These are phyloP conservation scores for Urosaurus nigricauda DNA, from an alignment of 2,797 vertebrate genomes.

Conservation along the genomic window DNA sequence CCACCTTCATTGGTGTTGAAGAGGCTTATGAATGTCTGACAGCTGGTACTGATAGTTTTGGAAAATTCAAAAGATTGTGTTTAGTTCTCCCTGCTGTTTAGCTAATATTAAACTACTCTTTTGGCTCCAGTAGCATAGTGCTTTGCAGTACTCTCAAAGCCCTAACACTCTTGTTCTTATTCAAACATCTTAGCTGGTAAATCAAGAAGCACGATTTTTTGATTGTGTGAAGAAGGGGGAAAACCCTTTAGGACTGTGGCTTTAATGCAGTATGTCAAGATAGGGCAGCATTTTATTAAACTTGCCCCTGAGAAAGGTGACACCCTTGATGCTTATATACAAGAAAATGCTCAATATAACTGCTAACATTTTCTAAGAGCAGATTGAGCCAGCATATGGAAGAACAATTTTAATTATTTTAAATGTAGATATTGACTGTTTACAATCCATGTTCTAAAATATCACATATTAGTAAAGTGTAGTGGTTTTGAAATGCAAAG, in stretches of 20 bases:
- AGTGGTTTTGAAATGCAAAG: neutral
- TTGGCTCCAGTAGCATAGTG: constrained; percentile 9
- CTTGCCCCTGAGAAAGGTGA: neutral
- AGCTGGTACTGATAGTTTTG: neutral
- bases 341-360: neutral
- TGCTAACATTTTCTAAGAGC: constrained; percentile 5
- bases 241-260: neutral
- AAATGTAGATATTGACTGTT: neutral
- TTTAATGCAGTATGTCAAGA: constrained; percentile 3
- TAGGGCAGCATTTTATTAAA: constrained; percentile 17
- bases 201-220: constrained; percentile 1
- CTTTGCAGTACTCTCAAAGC: constrained; percentile 1
- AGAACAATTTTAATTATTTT: constrained; percentile 7
- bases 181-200: constrained; percentile 7
- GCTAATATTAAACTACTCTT: constrained; percentile 20
- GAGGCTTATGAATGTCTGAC: neutral
- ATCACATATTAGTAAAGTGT: neutral
- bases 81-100: constrained; percentile 23
- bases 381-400: neutral
- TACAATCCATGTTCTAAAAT: neutral
- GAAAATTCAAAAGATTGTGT: constrained; percentile 17
- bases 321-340: neutral
- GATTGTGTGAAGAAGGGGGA: neutral
- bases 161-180: neutral
- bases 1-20: constrained; percentile 25